Evolutionary conservation across 2,113 vertebrate species (phyloP).

Genomic region (Hypomesus transpacificus): DNA sequence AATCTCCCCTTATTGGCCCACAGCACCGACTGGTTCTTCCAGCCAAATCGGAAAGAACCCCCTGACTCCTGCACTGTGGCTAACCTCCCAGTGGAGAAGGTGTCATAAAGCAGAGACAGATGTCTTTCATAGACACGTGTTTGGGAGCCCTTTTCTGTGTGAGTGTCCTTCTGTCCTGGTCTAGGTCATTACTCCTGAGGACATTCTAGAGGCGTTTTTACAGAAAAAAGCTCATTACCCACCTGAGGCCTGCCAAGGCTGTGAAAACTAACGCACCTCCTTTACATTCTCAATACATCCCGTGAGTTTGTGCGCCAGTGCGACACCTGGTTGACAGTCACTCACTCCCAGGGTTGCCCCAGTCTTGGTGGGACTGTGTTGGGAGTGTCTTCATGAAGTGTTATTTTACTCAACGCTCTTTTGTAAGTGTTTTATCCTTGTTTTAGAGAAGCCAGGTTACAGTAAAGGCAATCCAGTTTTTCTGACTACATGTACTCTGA

Average conservation of each 20-base stretch:
- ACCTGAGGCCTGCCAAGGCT: background rate
- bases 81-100: background rate
- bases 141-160: background rate
- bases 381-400: no score
- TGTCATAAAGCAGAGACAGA: no score
- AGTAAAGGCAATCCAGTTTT: no score
- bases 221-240: background rate
- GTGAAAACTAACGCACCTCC: constrained; percentile 14
- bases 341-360: background rate
- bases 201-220: background rate
- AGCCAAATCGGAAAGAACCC: background rate
- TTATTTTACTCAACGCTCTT: no score
- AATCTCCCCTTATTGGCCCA: background rate
- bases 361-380: no score
- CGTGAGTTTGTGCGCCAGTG: background rate
- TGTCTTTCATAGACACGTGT: no score
- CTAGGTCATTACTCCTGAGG: constrained; percentile 3
- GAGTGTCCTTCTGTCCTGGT: background rate
- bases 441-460: no score
- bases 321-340: background rate
- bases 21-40: background rate
- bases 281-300: constrained; percentile 1
- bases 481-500: no score
- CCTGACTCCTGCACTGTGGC: background rate
- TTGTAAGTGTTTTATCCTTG: no score